Conservation (phyloP, 2,797 vertebrate genomes). For the Toxotes lorentzi region DNA sequence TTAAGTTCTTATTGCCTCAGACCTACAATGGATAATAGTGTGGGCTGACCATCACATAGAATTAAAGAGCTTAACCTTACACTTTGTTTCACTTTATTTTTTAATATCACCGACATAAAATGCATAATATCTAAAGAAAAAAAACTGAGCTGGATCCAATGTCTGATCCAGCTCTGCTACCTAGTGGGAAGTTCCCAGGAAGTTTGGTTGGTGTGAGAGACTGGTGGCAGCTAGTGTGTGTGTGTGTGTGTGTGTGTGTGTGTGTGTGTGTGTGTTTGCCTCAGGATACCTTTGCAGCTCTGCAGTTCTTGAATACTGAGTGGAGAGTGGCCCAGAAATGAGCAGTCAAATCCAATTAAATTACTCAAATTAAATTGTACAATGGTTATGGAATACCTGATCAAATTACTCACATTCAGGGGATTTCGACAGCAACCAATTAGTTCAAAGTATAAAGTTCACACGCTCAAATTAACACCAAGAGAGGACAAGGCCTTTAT, state of each 20-base stretch:
- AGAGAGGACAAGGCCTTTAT: slow-evolving; percentile 82
- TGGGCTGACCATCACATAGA: slow-evolving; percentile 16
- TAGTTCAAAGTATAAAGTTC: slow-evolving; percentile 88
- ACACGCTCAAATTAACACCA: slow-evolving; percentile 85
- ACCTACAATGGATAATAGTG: slow-evolving; percentile 30
- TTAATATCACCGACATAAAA: slow-evolving; percentile 9
- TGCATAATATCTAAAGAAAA: slow-evolving; percentile 12
- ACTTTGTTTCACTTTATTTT: slow-evolving; percentile 9
- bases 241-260: slow-evolving; percentile 49
- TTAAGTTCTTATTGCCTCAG: slow-evolving; percentile 46
- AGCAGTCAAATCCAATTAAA: slow-evolving; percentile 87
- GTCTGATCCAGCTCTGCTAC: slow-evolving; percentile 53
- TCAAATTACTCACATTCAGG: slow-evolving; percentile 86
- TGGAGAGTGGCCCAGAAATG: slow-evolving; percentile 85
- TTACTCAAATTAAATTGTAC: slow-evolving; percentile 86
- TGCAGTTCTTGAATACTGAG: slow-evolving; percentile 84
- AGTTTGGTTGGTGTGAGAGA: slow-evolving; percentile 63
- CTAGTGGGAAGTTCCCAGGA: slow-evolving; percentile 51
- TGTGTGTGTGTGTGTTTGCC: slow-evolving; percentile 63
- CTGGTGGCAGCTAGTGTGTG: slow-evolving; percentile 64
- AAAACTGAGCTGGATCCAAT: slow-evolving; percentile 16
- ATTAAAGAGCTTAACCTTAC: slow-evolving; percentile 17
- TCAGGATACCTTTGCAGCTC: slow-evolving; percentile 77
- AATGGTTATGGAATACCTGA: slow-evolving; percentile 87
- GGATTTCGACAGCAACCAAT: slow-evolving; percentile 86